Base-by-base conservation (phyloP, 2,797 vertebrate genomes). In the Orientallactaga sibirica region DNA sequence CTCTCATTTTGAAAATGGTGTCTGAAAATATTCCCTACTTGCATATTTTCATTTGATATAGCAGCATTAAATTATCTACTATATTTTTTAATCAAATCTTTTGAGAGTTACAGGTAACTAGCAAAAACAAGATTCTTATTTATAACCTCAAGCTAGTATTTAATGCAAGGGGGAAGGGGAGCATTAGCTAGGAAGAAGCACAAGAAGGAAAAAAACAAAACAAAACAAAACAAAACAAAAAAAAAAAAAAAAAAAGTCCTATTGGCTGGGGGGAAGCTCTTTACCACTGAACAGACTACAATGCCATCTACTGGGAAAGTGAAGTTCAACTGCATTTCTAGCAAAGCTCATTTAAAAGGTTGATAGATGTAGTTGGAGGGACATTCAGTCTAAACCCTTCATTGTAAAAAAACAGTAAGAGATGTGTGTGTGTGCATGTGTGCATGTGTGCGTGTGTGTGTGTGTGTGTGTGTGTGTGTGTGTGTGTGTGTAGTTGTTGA, bases 71-170 rank as follows among this genome's bases (percentile, higher is more conserved):
- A 96, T 96, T 96, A 91, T 95, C 95, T 96, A 90, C 76, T 93
- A 76, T 95, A 94, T 95, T 77, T 89, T 80, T 58, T n/a, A 94
- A 97, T 93, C 96, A 96, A 97, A 95, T 91, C 96, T 97, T 96
- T 97, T 96, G 96, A 97, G 96, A 97, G 89, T 95, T 95, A 94
- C 92, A 95, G 96, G 97, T 96, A 97, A 96, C 96, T 93, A 96
- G 96, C 64, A 43, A 97, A 97, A 97, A 97, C 96, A 96, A 96
- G 97, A 97, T 97, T 97, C 97, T 97, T 97, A 97, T 98, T 98
- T 98, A 97, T 97, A 97, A 97, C 97, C 97, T 96, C 96, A 95
- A 97, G 97, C 93, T 96, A 97, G 97, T 97, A 98, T 97, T 98
- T 97, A 98, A 98, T 97, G 93, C 94, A 96, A 96, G 91, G 66